Base-by-base conservation (phyloP, 1,140 invertebrate genomes). In the Ceratina australensis region DNA sequence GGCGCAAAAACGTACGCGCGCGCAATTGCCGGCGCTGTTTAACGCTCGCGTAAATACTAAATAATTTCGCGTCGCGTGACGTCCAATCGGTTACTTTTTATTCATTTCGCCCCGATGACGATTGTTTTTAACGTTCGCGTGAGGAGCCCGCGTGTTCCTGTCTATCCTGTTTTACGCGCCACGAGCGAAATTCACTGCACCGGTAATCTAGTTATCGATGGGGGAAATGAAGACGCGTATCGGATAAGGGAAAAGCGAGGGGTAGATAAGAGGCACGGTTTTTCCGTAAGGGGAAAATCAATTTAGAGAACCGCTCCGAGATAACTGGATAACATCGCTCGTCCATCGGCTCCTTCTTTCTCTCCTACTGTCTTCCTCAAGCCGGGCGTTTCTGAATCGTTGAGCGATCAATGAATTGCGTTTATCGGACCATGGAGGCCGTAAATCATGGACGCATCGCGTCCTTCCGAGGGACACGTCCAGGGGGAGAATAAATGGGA, bases 291-390 rank as follows among this genome's bases (percentile, higher is more conserved):
- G 61, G 85, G 84, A 84, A 83, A 91, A 90, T 91, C 90, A 90
- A 91, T 91, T 91, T 89, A 81, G 86, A 87, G 81, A 87, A 88
- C 82, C 82, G 63, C n/a, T 64, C 60, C 67, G 56, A 87, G 87
- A 88, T 87, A 84, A 79, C 72, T 61, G 80, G 81, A 86, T 86
- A 86, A 85, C 84, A 79, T 83, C 76, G 61, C 66, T 71, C 66
- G 52, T 28, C 33, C 33, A 85, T 82, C 77, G 83, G 77, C 78
- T 75, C 74, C 59, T 80, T 83, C 64, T 42, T 54, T 76, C 18
- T 78, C 24, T n/a, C 64, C n/a, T 57, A 57, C 3, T 52, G 49
- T 50, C n/a, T 49, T 13, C 33, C 52, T 52, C 22, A 18, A 78
- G 78, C 68, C 49, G 56, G 66, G 47, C 68, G 56, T 73, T 78